Evolutionary conservation across 2,797 vertebrate species (phyloP), one percentile per base, ranked within the genome.

Genomic region (Thunnus albacares): DNA sequence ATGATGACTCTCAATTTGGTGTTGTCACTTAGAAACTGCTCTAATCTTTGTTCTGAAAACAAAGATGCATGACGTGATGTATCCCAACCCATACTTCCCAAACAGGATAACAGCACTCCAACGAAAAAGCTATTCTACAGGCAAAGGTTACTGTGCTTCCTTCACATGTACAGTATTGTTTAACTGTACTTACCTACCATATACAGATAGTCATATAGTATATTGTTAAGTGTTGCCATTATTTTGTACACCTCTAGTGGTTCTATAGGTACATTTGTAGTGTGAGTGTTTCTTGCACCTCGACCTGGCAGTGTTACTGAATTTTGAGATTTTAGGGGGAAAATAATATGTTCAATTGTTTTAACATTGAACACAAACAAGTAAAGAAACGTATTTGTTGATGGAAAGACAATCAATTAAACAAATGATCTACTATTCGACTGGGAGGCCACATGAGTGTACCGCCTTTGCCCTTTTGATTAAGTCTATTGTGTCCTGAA

Each of bases 401-500:
- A 43, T 47, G 12, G 3, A 66, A 51, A 73, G 41, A 35, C 11
- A 72, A 49, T 76, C 6, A 30, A 3, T 68, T 22, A 20, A 64
- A 22, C 5, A 58, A 63, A 69, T 58, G 2, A 38, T 28, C n/a
- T 2, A 6, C 12, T 45, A 35, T 6, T 52, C 30, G 30, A 69
- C 65, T 17, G 15, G 2, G 64, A 69, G 18, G 38, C 20, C 15
- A 17, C 49, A 24, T 1, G 2, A 41, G 47, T 17, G 33, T 38
- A 38, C 52, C 49, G 45, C 52, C 8, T 41, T 15, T 11, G 5
- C 12, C 9, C 3, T 10, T 13, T 56, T 45, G 59, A 75, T 69
- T 68, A 30, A 10, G 9, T 58, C 33, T 13, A 47, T 12, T 30
- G 13, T 76, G 79, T 69, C 65, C 61, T 85, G 10, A 85, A 76